Evolutionary conservation across 2,888 invertebrate genomes (phyloP).

Genomic region (Drosophila conformis): DNA sequence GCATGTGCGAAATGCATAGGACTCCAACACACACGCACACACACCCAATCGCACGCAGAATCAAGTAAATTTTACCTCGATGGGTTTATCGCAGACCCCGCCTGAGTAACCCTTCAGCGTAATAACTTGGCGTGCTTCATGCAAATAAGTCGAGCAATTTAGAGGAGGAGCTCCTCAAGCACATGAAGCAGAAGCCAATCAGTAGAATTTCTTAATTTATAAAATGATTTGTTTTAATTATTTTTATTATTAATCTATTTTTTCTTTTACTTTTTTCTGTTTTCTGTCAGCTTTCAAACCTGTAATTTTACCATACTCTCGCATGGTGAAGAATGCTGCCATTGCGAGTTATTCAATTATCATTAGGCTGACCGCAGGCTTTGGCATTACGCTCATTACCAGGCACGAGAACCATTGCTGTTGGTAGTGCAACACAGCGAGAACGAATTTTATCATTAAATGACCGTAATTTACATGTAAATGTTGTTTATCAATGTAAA

Average conservation of each 20-base stretch:
- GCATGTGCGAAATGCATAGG: slow-evolving; percentile 28
- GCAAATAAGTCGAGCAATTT: slow-evolving; percentile 73
- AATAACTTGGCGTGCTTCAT: slow-evolving; percentile 58
- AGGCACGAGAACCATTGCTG: slow-evolving; percentile 55
- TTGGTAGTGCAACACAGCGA: slow-evolving; percentile 8
- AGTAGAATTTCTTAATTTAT: background rate
- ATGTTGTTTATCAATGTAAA: slow-evolving; percentile 80
- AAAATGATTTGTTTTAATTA: background rate
- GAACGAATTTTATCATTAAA: slow-evolving; percentile 68
- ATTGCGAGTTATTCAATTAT: slow-evolving; percentile 63
- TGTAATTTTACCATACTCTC: background rate
- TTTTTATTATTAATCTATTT: background rate
- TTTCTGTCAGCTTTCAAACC: background rate
- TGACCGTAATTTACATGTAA: slow-evolving; percentile 78
- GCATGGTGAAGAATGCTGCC: slow-evolving; percentile 28
- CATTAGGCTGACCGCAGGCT: slow-evolving; percentile 23
- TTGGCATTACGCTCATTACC: slow-evolving; percentile 57
- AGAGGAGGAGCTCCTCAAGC: slow-evolving; percentile 1
- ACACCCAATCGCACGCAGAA: slow-evolving; percentile 56
- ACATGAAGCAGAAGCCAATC: background rate
- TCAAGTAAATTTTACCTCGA: slow-evolving; percentile 74
- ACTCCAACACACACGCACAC: slow-evolving; percentile 20
- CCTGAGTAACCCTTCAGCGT: slow-evolving; percentile 40
- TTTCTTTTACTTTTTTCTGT: background rate
- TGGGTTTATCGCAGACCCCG: background rate